Conservation (phyloP, 1,140 invertebrate genomes). For the Gryon sp. region DNA sequence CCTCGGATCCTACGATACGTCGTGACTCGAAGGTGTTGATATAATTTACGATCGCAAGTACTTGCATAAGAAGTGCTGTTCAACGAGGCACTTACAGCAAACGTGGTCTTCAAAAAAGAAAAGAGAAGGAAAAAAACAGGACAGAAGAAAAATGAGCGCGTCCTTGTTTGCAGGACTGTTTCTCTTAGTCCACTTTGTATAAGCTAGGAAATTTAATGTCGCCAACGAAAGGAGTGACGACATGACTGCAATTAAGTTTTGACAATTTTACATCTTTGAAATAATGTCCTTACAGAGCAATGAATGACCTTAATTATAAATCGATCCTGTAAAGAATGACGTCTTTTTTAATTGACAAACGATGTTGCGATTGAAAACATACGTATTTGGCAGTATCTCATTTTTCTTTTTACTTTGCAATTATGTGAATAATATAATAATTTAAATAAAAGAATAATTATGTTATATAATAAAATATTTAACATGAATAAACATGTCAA, state of each 20-base stretch:
- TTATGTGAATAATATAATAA: too few relatives aligned
- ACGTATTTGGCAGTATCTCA: too few relatives aligned
- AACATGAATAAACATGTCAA: too few relatives aligned
- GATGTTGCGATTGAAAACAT: too few relatives aligned
- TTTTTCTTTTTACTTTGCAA: too few relatives aligned
- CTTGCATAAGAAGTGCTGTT: conserved; percentile 62
- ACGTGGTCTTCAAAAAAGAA: conserved; percentile 33
- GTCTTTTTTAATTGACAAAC: not conserved
- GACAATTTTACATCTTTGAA: conserved; percentile 33
- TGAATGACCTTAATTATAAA: conserved; percentile 10
- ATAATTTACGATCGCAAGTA: conserved; percentile 72
- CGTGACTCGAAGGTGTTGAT: conserved; percentile 71
- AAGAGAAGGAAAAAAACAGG: too few relatives aligned
- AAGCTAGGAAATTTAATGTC: conserved; percentile 46
- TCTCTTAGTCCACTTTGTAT: conserved; percentile 54
- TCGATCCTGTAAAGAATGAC: conserved; percentile 20
- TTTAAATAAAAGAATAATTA: too few relatives aligned
- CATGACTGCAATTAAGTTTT: conserved; percentile 43
- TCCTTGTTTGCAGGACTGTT: conserved; percentile 54
- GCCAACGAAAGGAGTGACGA: conserved; percentile 17
- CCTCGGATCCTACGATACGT: conserved; percentile 50
- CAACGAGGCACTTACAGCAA: conserved; percentile 54
- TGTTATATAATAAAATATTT: not conserved
- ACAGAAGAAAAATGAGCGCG: conserved; percentile 58
- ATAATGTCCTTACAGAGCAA: conserved; percentile 4